A percentile compares a stretch with the other conserved stretches of the same genome.
Conservation (phyloP, 1,140 invertebrate genomes). For the Drosophila arizonae region DNA sequence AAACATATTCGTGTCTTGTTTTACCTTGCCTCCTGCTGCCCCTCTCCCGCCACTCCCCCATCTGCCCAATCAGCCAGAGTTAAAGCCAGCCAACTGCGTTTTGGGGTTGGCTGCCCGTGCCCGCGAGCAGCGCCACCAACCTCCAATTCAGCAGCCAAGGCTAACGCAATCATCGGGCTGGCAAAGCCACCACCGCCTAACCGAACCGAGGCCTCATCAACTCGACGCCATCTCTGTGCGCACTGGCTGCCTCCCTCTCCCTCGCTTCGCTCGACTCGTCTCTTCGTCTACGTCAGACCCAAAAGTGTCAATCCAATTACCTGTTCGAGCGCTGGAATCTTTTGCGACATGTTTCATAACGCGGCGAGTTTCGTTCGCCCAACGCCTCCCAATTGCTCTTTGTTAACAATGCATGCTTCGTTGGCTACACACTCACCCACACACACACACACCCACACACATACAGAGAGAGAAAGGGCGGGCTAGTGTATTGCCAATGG, state of each 20-base stretch:
- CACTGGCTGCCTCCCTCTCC: conserved; percentile 5
- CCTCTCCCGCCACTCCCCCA: conserved; percentile 5
- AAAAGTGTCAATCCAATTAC: conserved; percentile 82
- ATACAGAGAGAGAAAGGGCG: background rate
- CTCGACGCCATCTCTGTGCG: conserved; percentile 46
- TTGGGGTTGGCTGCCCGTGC: conserved; percentile 37
- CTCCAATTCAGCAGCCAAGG: conserved; percentile 62
- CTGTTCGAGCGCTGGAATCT: conserved; percentile 80
- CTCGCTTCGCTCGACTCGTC: background rate
- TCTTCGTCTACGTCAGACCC: conserved; percentile 60
- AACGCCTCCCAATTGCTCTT: conserved; percentile 7
- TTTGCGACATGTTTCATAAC: conserved; percentile 81
- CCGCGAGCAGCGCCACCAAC: conserved; percentile 61
- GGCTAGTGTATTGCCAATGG: conserved; percentile 63
- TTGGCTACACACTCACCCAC: conserved; percentile 38
- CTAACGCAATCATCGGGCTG: conserved; percentile 76
- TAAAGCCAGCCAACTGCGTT: conserved; percentile 38
- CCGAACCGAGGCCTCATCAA: conserved; percentile 68
- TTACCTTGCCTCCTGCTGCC: background rate
- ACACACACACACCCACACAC: background rate
- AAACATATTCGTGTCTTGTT: background rate
- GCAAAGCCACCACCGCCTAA: conserved; percentile 60
- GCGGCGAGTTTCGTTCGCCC: conserved; percentile 37
- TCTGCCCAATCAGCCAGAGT: conserved; percentile 63
- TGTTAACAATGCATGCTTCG: conserved; percentile 43